phyloP scores from a whole-genome alignment of 2,113 vertebrate genomes.

The Pavo muticus region DNA sequence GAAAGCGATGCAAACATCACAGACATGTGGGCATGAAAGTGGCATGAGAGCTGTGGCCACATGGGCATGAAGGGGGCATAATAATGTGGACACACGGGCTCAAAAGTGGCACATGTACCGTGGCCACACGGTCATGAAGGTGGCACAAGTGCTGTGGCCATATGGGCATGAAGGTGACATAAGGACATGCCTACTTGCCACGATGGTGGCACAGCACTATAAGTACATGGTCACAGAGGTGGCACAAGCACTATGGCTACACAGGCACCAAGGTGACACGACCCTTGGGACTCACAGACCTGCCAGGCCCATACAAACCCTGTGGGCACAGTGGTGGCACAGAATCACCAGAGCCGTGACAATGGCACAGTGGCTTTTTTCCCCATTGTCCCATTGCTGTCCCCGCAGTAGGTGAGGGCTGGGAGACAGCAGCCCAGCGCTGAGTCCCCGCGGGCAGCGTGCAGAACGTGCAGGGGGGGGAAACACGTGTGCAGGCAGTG shows the following conservation, averaged over 20 bases:
- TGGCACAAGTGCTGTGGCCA: too few species aligned
- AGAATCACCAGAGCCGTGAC: neutral
- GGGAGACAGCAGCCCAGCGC: neutral
- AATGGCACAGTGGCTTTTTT: neutral
- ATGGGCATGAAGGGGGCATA: too few species aligned
- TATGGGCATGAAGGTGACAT: too few species aligned
- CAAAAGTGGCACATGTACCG: too few species aligned
- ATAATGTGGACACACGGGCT: too few species aligned
- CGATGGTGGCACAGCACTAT: too few species aligned
- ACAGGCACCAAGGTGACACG: accelerated
- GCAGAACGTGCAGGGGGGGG: neutral
- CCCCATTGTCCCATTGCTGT: neutral
- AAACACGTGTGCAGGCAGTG: conserved; percentile 6
- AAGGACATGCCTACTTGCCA: neutral
- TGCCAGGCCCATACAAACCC: neutral
- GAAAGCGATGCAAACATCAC: too few species aligned
- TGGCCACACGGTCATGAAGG: too few species aligned
- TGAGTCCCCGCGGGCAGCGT: neutral
- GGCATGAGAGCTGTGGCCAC: neutral
- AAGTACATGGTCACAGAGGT: neutral
- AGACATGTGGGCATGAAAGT: too few species aligned
- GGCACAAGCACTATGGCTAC: neutral
- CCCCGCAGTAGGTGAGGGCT: neutral
- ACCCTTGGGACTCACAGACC: neutral
- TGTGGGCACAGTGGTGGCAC: accelerated